Evolutionary conservation across 2,113 vertebrate species (phyloP).

Genomic region (Fregetta grallaria): DNA sequence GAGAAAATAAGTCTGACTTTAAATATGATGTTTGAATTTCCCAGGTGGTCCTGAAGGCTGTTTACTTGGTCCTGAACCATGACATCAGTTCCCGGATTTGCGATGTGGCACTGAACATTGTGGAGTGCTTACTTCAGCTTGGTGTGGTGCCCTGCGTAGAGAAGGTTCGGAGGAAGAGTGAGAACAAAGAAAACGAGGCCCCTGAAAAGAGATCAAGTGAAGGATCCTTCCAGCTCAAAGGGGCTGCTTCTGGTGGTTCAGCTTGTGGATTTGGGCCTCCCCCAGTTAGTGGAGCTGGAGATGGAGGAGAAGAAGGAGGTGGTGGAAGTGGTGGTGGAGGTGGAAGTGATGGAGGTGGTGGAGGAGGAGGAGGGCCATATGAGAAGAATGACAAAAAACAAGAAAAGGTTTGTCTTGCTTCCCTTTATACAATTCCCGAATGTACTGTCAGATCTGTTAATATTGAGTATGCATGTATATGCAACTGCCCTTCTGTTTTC

Average conservation of each 20-base stretch:
- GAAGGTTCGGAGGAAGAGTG: constrained; percentile 85
- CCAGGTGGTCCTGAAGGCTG: constrained; percentile 91
- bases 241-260: constrained; percentile 72
- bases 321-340: constrained; percentile 73
- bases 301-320: constrained; percentile 74
- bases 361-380: constrained; percentile 80
- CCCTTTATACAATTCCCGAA: background rate
- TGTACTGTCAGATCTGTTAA: background rate
- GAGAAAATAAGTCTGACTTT: background rate
- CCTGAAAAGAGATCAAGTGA: constrained; percentile 84
- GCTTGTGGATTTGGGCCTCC: constrained; percentile 70
- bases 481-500: background rate
- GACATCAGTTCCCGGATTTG: constrained; percentile 98
- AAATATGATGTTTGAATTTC: background rate
- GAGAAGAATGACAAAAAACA: constrained; percentile 90
- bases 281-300: constrained; percentile 67
- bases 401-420: constrained; percentile 76
- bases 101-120: constrained; percentile 93
- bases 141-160: constrained; percentile 90
- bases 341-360: constrained; percentile 70
- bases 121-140: constrained; percentile 94
- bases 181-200: constrained; percentile 89
- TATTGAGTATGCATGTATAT: background rate
- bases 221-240: constrained; percentile 77
- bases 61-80: constrained; percentile 93